Evolutionary conservation across 1,140 invertebrate genomes (phyloP).

Genomic region (Dolichoris vasculosae): DNA sequence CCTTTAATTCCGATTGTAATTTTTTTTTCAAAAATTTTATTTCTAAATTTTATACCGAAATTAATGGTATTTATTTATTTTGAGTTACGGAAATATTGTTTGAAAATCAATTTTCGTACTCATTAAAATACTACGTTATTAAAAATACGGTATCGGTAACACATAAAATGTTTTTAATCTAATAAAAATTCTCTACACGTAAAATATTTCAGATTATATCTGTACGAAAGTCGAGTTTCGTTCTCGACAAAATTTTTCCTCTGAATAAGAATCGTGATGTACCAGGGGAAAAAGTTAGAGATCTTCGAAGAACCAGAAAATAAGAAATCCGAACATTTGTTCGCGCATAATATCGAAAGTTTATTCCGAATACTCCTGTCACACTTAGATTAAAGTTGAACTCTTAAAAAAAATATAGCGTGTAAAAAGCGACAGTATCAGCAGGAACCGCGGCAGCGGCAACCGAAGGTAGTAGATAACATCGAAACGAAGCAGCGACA

Average conservation of each 20-base stretch:
- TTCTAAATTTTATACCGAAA: too few relatives aligned
- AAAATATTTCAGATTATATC: not conserved
- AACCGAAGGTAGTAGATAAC: conserved; percentile 16
- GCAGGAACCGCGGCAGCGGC: not conserved
- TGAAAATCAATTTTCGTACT: not conserved
- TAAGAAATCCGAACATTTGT: not conserved
- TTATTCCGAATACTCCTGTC: not conserved
- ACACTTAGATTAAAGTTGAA: not conserved
- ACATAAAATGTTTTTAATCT: not conserved
- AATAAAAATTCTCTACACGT: not conserved
- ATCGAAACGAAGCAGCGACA: conserved; percentile 27
- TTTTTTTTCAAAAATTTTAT: not conserved
- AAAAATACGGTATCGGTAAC: not conserved
- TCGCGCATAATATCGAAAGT: not conserved
- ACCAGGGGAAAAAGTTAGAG: not conserved
- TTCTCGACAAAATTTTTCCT: not conserved
- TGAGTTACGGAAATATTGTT: too few relatives aligned
- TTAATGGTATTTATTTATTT: too few relatives aligned
- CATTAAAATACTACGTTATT: conserved; percentile 1
- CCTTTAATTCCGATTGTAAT: too few relatives aligned
- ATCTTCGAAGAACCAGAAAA: not conserved
- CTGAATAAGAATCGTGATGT: not conserved
- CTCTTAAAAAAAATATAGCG: not conserved
- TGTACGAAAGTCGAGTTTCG: not conserved
- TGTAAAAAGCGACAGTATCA: conserved; percentile 12